Base-by-base conservation (phyloP, 2,113 vertebrate species). In the Pelodiscus sinensis region DNA sequence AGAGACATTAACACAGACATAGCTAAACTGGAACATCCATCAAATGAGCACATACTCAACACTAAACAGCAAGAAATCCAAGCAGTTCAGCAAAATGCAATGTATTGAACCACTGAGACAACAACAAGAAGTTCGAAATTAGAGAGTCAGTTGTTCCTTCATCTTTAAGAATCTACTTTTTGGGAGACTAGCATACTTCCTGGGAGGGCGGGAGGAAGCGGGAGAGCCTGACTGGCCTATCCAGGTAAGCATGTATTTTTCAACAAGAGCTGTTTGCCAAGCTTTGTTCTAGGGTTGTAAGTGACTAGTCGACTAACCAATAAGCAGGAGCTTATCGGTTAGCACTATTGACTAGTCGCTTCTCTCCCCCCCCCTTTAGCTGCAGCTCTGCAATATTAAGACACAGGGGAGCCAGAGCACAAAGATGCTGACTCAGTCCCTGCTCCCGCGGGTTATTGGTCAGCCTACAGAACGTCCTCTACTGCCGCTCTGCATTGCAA, bases 21-120 rank as follows among this genome's bases (percentile, higher is more conserved):
- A 51, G 51, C 79, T 71, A 55, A 81, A n/a, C 81, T 71, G 65
- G 57, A 27, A 52, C 57, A 14, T 27, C 60, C 80, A 24, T 5
- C 62, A 44, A 35, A 0, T 0, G 14, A 13, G 16, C 87, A 54
- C 0, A 38, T 14, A 38, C 6, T 25, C 65, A 13, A 2, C 8
- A 38, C 29, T 73, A 38, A n/a, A 35, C 0, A 79, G 29, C 27
- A 3, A 38, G 16, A 77, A 86, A 7, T 77, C 57, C 31, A 31
- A 12, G 24, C 56, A 82, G 65, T 1, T 50, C 4, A 94, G 31
- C 44, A 55, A 78, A 82, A n/a, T 0, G 0, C 24, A 84, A 29
- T 4, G 29, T 55, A n/a, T 60, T 44, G 71, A 85, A 79, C 9
- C 9, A 31, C 60, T n/a, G 2, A 52, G 19, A 19, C 24, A 82